Evolutionary conservation across 2,888 invertebrate species (phyloP), one percentile per base, ranked within the genome.

Genomic region (Drosophila putrida): DNA sequence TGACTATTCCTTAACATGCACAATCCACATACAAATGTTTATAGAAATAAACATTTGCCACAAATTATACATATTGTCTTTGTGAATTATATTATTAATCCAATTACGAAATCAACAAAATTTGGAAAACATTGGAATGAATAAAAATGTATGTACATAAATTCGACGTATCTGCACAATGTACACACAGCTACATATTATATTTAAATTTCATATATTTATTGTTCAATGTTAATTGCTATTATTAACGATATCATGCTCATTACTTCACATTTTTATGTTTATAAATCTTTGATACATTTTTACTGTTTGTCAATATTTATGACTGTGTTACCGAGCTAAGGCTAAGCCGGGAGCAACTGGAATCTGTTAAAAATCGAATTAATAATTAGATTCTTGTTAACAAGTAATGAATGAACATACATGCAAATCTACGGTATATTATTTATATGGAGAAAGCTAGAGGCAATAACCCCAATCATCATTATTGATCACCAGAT

Each of bases 301-400:
- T 6, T 33, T 13, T 20, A 20, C 3, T n/a, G 27, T 65, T 54
- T 36, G 4, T 27, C 33, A 41, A 41, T 15, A 5, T 43, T 44
- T 25, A 46, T 28, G 15, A 13, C n/a, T 13, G 33, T 41, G n/a
- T 50, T 50, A 60, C 36, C 44, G 28, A 51, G 54, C 43, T 57
- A 50, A 41, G 35, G 27, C 33, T 66, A 39, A 35, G 38, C 15
- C 68, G 35, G 31, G 44, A 67, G 43, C 38, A 57, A 15, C 25
- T 53, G 41, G 46, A 58, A 46, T 41, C 46, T 46, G 20, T 39
- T 28, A 15, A 35, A 31, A 51, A 36, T 13, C 9, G 13, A 46
- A 53, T 13, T 10, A 35, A 49, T n/a, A 25, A 36, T 36, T 20
- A 36, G 36, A 62, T 36, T 46, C 9, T 35, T 44, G 13, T 27